Evolutionary conservation across 2,888 invertebrate genomes (phyloP), one percentile per base, ranked within the genome.

Genomic region (Phania funesta): DNA sequence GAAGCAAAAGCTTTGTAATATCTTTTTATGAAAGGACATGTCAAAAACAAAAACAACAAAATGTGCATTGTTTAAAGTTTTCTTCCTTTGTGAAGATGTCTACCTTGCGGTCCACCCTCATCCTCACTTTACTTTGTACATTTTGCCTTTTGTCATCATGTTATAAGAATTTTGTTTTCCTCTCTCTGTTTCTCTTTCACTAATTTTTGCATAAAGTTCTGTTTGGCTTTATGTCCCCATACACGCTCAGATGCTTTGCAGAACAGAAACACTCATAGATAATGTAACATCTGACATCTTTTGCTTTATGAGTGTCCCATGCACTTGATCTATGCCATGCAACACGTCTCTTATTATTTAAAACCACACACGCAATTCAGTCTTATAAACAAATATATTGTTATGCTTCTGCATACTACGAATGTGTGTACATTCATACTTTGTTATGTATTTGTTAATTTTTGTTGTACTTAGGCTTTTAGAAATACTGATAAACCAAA

Each of bases 271-370:
- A 46, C 26, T 8, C 8, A 29, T 5, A 44, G 29, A 20, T 32
- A 29, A 41, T 62, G n/a, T 73, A 65, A 58, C 70, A 76, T 76
- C 20, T 81, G 80, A 67, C 71, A 76, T 62, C 13, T 54, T 70
- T 76, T 71, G 71, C 76, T 76, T 71, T 76, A 48, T 76, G 71
- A 76, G 76, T 76, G 65, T 81, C 62, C 46, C n/a, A 81, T 71
- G 62, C 71, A 81, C 80, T 76, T 81, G 80, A 81, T 76, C 80
- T 81, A 67, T 76, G 80, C 60, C 67, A 81, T 67, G 80, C 71
- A 81, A 76, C 80, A 81, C 54, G 46, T 76, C 80, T 71, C 73
- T 46, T 76, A 73, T 71, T 81, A 81, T 81, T 67, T 81, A 60
- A 71, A 79, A 58, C 78, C 78, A 73, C 73, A 79, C 58, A 73